Conservation (phyloP, 2,113 vertebrate genomes). For the Mystacornis crossleyi region DNA sequence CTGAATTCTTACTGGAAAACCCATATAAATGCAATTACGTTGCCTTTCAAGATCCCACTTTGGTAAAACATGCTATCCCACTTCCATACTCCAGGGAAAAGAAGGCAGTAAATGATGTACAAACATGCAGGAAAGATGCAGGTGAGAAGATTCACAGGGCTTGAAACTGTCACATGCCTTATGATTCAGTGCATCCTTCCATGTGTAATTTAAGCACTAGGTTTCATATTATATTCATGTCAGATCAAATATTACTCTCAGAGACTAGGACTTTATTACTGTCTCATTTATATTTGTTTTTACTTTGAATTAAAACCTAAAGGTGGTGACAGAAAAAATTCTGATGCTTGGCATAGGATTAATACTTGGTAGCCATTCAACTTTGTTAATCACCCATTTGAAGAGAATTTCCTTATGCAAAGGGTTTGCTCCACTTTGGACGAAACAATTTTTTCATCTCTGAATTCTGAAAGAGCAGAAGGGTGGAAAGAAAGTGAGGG, state of each 20-base stretch:
- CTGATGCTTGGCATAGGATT: background rate
- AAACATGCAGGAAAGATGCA: background rate
- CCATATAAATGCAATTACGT: background rate
- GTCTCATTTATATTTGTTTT: conserved; percentile 32
- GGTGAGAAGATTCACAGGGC: background rate
- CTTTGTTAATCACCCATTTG: conserved; percentile 24
- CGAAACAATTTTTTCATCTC: background rate
- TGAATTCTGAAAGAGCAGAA: background rate
- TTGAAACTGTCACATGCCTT: background rate
- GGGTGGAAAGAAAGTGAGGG: background rate
- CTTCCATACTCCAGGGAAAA: background rate
- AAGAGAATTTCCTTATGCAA: conserved; percentile 27
- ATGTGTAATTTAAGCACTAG: background rate
- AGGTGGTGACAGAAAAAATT: conserved; percentile 45
- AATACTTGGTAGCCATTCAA: background rate
- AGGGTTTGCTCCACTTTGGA: background rate
- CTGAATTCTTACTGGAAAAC: conserved; percentile 64
- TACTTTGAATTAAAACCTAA: conserved; percentile 29
- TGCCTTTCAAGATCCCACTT: conserved; percentile 51
- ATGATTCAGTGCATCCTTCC: background rate
- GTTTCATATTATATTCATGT: background rate
- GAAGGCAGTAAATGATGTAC: background rate
- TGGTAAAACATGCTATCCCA: conserved; percentile 16
- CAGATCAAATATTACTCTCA: background rate
- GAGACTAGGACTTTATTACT: background rate